phyloP scores from a whole-genome alignment of 2,888 invertebrate genomes.

The Apodemia zela region DNA sequence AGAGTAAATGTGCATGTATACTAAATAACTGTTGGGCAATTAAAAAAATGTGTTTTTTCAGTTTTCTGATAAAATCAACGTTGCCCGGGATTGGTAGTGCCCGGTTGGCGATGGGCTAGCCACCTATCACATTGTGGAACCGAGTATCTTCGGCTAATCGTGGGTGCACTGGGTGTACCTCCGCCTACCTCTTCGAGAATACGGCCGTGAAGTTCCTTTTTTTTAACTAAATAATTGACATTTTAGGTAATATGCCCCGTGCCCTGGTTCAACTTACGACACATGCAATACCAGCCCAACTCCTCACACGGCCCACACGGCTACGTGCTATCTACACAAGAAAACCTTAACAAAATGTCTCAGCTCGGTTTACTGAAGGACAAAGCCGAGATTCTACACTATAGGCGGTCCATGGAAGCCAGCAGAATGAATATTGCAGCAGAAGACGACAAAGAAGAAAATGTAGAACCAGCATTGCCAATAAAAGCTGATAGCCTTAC shows the following conservation, averaged over 20 bases:
- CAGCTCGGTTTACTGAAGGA: slow-evolving; percentile 34
- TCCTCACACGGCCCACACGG: slow-evolving; percentile 60
- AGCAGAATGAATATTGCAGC: slow-evolving; percentile 31
- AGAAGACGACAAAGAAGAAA: slow-evolving; percentile 24
- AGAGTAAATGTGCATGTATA: background rate
- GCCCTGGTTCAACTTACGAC: slow-evolving; percentile 82
- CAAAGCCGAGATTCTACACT: slow-evolving; percentile 41
- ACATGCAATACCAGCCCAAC: slow-evolving; percentile 81
- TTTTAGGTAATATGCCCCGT: slow-evolving; percentile 55
- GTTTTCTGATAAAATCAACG: no score
- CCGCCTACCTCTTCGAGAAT: no score
- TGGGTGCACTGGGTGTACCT: no score
- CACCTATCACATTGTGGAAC: no score
- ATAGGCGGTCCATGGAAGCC: slow-evolving; percentile 36
- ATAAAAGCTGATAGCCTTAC: slow-evolving; percentile 22
- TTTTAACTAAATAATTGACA: background rate
- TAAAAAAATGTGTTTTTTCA: no score
- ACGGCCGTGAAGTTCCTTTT: no score
- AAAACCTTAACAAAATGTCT: slow-evolving; percentile 36
- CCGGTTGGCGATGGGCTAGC: no score
- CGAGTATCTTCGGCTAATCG: no score
- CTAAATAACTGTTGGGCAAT: no score
- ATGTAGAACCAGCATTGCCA: background rate
- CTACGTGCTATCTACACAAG: slow-evolving; percentile 47
- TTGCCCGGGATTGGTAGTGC: no score